Percentiles rank a stretch among this genome's conserved stretches.
Evolutionary conservation across 2,888 invertebrate species (phyloP).

Genomic region (Rhagophthalmus giganteus): DNA sequence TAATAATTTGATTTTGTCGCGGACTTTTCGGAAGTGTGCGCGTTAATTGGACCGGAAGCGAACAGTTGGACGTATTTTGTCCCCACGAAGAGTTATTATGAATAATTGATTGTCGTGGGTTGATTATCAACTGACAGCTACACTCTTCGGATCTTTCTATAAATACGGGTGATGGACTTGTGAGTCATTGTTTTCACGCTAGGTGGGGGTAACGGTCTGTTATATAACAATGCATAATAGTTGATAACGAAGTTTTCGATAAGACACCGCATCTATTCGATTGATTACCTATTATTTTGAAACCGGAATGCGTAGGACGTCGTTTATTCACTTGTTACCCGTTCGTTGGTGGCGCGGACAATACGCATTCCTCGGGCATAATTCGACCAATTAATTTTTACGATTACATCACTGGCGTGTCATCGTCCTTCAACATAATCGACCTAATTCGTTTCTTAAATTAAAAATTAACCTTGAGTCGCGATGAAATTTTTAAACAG

Average conservation of each 20-base stretch:
- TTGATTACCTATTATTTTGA: too few relatives aligned
- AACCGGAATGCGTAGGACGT: neutral
- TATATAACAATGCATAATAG: slow-evolving; percentile 24
- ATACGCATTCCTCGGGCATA: neutral
- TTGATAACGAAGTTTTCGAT: slow-evolving; percentile 2
- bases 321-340: neutral
- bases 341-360: neutral
- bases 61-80: too few relatives aligned
- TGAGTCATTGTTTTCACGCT: slow-evolving; percentile 24
- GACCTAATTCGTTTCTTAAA: slow-evolving; percentile 22
- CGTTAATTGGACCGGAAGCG: neutral
- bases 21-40: too few relatives aligned
- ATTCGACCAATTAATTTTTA: slow-evolving; percentile 12
- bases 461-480: slow-evolving; percentile 1
- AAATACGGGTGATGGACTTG: slow-evolving; percentile 24
- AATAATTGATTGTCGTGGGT: too few relatives aligned
- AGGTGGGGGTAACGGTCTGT: slow-evolving; percentile 26
- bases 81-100: too few relatives aligned
- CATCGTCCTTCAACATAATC: slow-evolving; percentile 27
- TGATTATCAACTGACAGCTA: neutral
- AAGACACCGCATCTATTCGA: too few relatives aligned
- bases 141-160: too few relatives aligned
- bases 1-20: too few relatives aligned
- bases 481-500: neutral
- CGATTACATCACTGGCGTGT: slow-evolving; percentile 25